Evolutionary conservation across 2,797 vertebrate genomes (phyloP).

Genomic region (Cynopterus sphinx): DNA sequence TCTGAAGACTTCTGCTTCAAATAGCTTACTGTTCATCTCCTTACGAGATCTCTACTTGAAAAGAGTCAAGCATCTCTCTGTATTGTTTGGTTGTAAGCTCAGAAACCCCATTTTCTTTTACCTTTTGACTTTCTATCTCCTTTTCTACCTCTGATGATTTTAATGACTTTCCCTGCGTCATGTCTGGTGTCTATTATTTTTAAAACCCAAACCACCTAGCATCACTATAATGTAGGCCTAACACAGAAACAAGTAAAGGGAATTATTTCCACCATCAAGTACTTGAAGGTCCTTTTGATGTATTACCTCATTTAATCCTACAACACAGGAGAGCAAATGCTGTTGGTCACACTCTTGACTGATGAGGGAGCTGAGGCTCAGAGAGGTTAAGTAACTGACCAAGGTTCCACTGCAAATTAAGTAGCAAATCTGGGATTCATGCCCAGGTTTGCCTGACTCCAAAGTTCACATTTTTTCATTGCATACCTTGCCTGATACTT

Average conservation of each 20-base stretch:
- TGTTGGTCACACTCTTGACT: background rate
- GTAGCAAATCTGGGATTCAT: background rate
- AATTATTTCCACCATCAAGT: background rate
- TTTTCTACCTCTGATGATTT: background rate
- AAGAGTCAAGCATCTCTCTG: background rate
- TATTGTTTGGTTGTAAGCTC: background rate
- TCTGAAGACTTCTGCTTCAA: background rate
- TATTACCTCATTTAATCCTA: background rate
- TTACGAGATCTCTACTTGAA: background rate
- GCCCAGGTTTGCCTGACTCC: background rate
- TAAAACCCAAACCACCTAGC: background rate
- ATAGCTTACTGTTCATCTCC: background rate
- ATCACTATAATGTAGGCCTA: background rate
- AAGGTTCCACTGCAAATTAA: background rate
- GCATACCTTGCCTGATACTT: background rate
- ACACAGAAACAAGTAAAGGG: constrained; percentile 15
- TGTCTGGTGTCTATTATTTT: constrained; percentile 40
- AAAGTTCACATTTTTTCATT: background rate
- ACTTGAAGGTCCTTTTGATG: background rate
- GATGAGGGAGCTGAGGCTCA: background rate
- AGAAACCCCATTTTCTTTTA: background rate
- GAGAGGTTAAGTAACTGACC: background rate
- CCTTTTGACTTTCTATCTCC: background rate
- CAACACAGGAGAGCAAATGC: background rate
- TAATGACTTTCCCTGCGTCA: background rate